Evolutionary conservation across 2,113 vertebrate species (phyloP).

Genomic region (Athene noctua): DNA sequence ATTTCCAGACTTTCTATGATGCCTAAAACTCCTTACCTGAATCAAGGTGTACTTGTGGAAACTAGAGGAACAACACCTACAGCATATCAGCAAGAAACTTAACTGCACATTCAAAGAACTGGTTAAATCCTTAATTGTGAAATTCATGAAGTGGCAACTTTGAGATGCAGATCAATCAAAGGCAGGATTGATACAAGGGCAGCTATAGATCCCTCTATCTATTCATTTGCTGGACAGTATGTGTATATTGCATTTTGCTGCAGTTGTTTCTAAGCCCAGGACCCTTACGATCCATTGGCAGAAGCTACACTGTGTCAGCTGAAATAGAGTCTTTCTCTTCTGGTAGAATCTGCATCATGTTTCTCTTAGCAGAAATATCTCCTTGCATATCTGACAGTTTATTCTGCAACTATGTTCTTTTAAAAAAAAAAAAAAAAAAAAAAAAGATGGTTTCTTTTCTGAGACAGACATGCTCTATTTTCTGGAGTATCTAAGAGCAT

Average conservation of each 20-base stretch:
- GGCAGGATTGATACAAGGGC: not conserved
- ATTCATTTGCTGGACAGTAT: not conserved
- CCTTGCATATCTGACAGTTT: not conserved
- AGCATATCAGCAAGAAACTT: slow-evolving; percentile 35
- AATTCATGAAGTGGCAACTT: slow-evolving; percentile 36
- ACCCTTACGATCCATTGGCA: not conserved
- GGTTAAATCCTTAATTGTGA: slow-evolving; percentile 26
- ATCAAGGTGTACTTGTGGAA: not conserved
- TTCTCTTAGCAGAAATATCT: not conserved
- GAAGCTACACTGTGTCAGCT: not conserved
- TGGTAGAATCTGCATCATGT: not conserved
- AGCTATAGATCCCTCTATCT: slow-evolving; percentile 14
- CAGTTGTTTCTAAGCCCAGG: not conserved
- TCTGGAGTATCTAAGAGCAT: not conserved
- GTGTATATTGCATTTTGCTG: not conserved
- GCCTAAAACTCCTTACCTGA: not conserved
- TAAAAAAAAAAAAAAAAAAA: not conserved
- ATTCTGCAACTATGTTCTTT: not conserved
- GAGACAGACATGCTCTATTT: not conserved
- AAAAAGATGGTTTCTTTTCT: not conserved
- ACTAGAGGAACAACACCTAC: not conserved
- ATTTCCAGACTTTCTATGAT: not conserved
- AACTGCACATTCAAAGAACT: not conserved
- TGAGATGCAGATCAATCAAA: slow-evolving; percentile 34
- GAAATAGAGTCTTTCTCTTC: not conserved